Evolutionary conservation across 2,113 vertebrate genomes (phyloP).

Genomic region (Entomyzon cyanotis): DNA sequence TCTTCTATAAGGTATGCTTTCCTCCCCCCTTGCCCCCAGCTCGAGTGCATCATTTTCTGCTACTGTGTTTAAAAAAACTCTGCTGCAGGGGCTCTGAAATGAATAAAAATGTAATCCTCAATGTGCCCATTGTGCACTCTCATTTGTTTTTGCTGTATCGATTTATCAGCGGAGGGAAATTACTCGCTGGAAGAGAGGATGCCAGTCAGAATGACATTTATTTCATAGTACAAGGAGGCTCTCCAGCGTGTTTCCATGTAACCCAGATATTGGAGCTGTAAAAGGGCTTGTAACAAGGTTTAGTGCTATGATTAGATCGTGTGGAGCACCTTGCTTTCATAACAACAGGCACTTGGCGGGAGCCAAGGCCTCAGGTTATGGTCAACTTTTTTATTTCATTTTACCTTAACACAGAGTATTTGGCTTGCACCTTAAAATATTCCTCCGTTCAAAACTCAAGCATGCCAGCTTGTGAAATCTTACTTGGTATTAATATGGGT

Average conservation of each 20-base stretch:
- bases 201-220: conserved; percentile 85
- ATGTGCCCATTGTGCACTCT: conserved; percentile 71
- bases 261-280: conserved; percentile 80
- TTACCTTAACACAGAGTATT: conserved; percentile 21
- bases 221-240: conserved; percentile 80
- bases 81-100: conserved; percentile 78
- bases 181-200: conserved; percentile 78
- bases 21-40: neutral
- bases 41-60: conserved; percentile 77
- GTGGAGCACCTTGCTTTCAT: conserved; percentile 78
- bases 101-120: conserved; percentile 80
- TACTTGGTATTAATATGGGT: conserved; percentile 24
- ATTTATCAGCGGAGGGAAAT: conserved; percentile 81
- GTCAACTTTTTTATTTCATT: conserved; percentile 44
- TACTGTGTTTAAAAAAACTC: conserved; percentile 76
- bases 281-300: conserved; percentile 84
- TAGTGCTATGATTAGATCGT: conserved; percentile 82
- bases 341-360: conserved; percentile 74
- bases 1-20: neutral
- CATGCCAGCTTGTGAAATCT: conserved; percentile 31
- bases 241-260: conserved; percentile 80
- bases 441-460: conserved; percentile 41
- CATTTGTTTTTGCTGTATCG: conserved; percentile 80
- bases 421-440: conserved; percentile 36
- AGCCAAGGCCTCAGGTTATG: conserved; percentile 72